Evolutionary conservation across 1,140 invertebrate species (phyloP).

Genomic region (Mya arenaria): DNA sequence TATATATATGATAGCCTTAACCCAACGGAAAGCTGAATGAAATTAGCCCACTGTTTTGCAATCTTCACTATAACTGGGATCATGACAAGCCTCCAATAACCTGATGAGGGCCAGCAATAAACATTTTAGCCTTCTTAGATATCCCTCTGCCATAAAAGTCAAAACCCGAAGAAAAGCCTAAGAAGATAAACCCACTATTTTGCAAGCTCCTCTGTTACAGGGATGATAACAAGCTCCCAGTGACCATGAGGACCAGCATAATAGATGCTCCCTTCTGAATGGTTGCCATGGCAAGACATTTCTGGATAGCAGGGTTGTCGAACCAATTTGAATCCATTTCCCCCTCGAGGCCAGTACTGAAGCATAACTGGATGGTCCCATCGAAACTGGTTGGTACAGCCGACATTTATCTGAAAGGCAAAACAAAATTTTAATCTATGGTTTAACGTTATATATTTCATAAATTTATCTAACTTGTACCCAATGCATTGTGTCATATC

Average conservation of each 20-base stretch:
- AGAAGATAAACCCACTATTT: too few relatives aligned
- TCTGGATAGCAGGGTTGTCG: conserved; percentile 77
- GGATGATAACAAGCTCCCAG: conserved; percentile 76
- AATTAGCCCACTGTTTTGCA: conserved; percentile 68
- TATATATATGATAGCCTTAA: too few relatives aligned
- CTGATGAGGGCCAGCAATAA: conserved; percentile 77
- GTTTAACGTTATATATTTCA: too few relatives aligned
- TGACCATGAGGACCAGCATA: conserved; percentile 79
- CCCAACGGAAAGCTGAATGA: too few relatives aligned
- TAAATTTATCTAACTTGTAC: too few relatives aligned
- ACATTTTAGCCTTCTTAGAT: conserved; percentile 78
- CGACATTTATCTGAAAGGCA: conserved; percentile 80
- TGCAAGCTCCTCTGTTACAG: conserved; percentile 71
- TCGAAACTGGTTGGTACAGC: conserved; percentile 76
- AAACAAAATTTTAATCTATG: too few relatives aligned
- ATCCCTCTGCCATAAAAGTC: too few relatives aligned
- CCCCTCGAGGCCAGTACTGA: conserved; percentile 76
- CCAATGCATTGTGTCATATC: too few relatives aligned
- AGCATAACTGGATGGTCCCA: conserved; percentile 76
- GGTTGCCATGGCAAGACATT: conserved; percentile 70
- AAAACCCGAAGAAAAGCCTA: too few relatives aligned
- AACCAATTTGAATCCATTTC: conserved; percentile 74
- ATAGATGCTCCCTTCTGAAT: conserved; percentile 77
- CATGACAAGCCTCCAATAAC: conserved; percentile 69
- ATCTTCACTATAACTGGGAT: conserved; percentile 74